Evolutionary conservation across 1,140 invertebrate genomes (phyloP), one percentile per base, ranked within the genome.

Genomic region (Drosophila subobscura): DNA sequence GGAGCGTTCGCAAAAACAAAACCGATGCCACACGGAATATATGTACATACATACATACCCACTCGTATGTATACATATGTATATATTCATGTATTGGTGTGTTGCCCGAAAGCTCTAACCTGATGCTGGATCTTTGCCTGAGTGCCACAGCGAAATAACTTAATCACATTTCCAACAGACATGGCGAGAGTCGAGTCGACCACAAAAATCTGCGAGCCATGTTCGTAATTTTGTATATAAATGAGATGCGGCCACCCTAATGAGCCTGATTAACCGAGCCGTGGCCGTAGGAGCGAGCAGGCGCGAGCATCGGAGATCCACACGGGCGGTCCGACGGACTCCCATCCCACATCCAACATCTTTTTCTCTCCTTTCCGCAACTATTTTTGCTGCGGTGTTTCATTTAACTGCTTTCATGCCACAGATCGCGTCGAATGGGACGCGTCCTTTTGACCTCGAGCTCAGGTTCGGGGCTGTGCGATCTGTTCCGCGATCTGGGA

Each of bases 241-340:
- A 88, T 90, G 88, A 90, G 77, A 66, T 80, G 72, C 78, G 89
- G 77, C 89, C 89, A 90, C 89, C 25, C 89, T 90, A 90, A 90
- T 90, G 89, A 90, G 89, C 83, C 89, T 90, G 89, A 90, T 90
- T 90, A 90, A 90, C 74, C 81, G 75, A 67, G 79, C 74, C 16
- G 16, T 20, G 16, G 16, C 72, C 49, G 52, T 40, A 53, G 14
- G 50, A 29, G 14, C 46, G 16, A 42, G 45, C 8, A 37, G 33
- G 4, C 25, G 22, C 22, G 42, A 56, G 59, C 60, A 61, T 56
- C 57, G 23, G 16, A 10, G 33, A 55, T 68, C 65, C 63, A 47
- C 65, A 67, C 65, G 65, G 65, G 65, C 63, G 65, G 65, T 68
- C 49, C 53, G n/a, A n/a, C 16, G 25, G 22, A 12, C n/a, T 44